Percentiles rank a stretch among this genome's conserved stretches.
Conservation (phyloP, 2,888 invertebrate species). For the Drosophila meridiana region DNA sequence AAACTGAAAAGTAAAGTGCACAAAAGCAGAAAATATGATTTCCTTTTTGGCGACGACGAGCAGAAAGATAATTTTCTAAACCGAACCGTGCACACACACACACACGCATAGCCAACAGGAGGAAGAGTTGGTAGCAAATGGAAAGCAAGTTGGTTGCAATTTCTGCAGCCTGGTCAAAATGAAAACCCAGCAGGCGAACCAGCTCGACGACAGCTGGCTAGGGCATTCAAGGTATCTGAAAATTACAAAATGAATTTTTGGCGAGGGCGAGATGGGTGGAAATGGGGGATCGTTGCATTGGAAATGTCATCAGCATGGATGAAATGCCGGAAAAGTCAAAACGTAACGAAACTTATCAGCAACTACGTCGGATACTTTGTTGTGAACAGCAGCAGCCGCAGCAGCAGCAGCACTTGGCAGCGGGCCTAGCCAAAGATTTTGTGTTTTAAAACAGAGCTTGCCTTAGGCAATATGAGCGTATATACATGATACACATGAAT, state of each 20-base stretch:
- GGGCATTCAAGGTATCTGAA: constrained; percentile 65
- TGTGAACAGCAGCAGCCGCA: constrained; percentile 15
- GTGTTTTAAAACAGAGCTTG: constrained; percentile 18
- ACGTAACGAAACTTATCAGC: constrained; percentile 82
- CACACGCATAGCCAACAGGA: not conserved
- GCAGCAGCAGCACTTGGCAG: constrained; percentile 26
- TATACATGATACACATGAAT: not conserved
- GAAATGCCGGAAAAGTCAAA: constrained; percentile 83
- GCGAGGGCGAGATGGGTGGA: not conserved
- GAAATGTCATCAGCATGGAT: constrained; percentile 80
- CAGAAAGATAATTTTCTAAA: constrained; percentile 83
- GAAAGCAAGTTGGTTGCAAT: constrained; percentile 71
- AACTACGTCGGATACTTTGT: constrained; percentile 71
- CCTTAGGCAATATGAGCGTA: not conserved
- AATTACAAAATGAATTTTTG: constrained; percentile 78
- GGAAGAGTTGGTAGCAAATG: constrained; percentile 36
- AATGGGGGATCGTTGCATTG: constrained; percentile 50
- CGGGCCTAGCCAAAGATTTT: constrained; percentile 37
- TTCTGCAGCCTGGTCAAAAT: constrained; percentile 78
- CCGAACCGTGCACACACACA: constrained; percentile 46
- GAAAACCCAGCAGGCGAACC: constrained; percentile 43
- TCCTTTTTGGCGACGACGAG: constrained; percentile 82
- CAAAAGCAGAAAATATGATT: constrained; percentile 84
- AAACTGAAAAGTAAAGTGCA: constrained; percentile 81
- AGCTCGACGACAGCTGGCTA: constrained; percentile 63